phyloP scores from a whole-genome alignment of 2,113 vertebrate species.

The Aspiorhynchus laticeps region DNA sequence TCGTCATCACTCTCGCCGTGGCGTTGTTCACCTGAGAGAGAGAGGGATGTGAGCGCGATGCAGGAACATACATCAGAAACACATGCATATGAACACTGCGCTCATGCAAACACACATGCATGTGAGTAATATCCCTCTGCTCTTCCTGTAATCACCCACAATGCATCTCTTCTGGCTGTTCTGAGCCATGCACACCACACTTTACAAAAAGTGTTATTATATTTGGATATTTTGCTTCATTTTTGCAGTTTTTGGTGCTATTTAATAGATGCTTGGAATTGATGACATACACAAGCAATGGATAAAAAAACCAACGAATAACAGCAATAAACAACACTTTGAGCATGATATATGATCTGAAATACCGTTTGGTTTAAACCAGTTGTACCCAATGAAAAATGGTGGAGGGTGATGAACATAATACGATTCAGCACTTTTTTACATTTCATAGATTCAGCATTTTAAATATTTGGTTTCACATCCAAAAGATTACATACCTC shows the following conservation, averaged over 20 bases:
- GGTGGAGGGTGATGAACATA: constrained; percentile 42
- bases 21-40: constrained; percentile 84
- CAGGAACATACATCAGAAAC: constrained; percentile 11
- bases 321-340: neutral
- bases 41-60: neutral
- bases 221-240: neutral
- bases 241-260: neutral
- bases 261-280: neutral
- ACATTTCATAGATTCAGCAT: neutral
- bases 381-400: constrained; percentile 60
- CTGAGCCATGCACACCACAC: neutral
- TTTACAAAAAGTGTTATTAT: neutral
- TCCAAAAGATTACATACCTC: neutral
- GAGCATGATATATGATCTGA: constrained; percentile 43
- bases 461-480: neutral
- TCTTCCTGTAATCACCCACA: neutral
- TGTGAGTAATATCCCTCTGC: neutral
- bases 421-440: neutral
- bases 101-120: constrained; percentile 34
- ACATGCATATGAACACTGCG: neutral
- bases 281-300: neutral
- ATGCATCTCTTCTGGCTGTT: constrained; percentile 4
- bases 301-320: neutral
- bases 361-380: constrained; percentile 51
- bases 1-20: constrained; percentile 88